phyloP scores from a whole-genome alignment of 2,888 invertebrate species.

The Erebia epiphron region DNA sequence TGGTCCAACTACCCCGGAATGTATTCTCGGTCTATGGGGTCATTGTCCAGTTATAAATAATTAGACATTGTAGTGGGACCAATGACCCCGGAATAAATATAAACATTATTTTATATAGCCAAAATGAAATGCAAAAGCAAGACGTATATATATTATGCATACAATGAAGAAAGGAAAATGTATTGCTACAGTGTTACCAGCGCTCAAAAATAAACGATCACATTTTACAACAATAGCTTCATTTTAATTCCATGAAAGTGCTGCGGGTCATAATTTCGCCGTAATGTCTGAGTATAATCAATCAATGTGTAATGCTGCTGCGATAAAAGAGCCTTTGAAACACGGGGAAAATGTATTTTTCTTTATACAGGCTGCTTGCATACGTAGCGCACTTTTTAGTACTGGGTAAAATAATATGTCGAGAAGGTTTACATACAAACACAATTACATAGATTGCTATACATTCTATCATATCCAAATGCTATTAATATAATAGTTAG shows the following conservation, averaged over 20 bases:
- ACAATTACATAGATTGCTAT: no score
- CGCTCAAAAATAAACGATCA: slow-evolving; percentile 1
- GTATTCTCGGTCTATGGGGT: no score
- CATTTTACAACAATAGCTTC: slow-evolving; percentile 1
- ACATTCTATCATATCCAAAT: no score
- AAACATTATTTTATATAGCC: no score
- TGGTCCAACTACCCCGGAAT: no score
- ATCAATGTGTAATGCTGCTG: slow-evolving; percentile 45
- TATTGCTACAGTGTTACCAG: not conserved
- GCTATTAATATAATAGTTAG: no score
- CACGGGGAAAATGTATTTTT: slow-evolving; percentile 25
- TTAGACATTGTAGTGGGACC: no score
- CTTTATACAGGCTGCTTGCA: slow-evolving; percentile 8
- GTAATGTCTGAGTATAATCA: slow-evolving; percentile 41
- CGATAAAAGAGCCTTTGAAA: slow-evolving; percentile 28
- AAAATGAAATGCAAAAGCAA: no score
- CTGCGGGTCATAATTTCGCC: not conserved
- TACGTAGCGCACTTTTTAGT: not conserved
- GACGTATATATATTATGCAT: not conserved
- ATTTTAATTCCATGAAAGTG: slow-evolving; percentile 17
- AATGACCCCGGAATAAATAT: no score
- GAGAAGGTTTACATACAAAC: no score
- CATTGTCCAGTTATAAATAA: no score
- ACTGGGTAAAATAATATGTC: no score
- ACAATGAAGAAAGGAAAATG: not conserved